These are phyloP conservation scores for Myrmecophaga tridactyla DNA, from an alignment of 2,113 vertebrate genomes.

Conservation along the genomic window DNA sequence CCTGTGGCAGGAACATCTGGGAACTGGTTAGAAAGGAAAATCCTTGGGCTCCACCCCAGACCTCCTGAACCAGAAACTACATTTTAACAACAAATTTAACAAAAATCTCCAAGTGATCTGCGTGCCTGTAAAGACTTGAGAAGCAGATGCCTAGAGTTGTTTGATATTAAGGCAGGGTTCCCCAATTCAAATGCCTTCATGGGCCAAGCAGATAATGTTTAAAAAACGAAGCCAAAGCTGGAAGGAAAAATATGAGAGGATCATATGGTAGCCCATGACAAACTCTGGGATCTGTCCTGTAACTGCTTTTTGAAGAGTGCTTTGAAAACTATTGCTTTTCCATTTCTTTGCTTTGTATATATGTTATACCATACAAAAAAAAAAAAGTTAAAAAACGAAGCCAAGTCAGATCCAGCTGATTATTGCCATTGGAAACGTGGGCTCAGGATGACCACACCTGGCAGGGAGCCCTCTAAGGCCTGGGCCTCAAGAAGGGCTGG, in stretches of 20 bases:
- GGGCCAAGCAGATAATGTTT: neutral
- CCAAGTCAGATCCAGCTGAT: neutral
- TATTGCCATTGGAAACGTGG: neutral
- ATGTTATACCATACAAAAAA: too few species aligned
- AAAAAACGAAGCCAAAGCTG: too few species aligned
- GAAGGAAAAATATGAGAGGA: too few species aligned
- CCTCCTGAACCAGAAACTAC: neutral
- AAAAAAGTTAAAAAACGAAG: too few species aligned
- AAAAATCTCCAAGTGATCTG: accelerated
- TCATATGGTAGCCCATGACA: too few species aligned
- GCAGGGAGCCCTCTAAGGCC: too few species aligned
- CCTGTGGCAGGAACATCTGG: too few species aligned
- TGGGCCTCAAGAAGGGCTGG: neutral
- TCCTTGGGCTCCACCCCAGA: neutral
- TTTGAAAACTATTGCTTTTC: too few species aligned
- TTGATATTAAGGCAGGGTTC: neutral
- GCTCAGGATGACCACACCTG: neutral
- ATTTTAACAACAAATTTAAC: neutral
- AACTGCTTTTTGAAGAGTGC: too few species aligned
- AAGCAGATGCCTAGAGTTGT: accelerated
- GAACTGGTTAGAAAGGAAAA: neutral
- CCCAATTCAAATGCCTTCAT: neutral
- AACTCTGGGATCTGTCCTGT: too few species aligned
- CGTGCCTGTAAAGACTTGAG: neutral
- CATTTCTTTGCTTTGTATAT: too few species aligned